These are phyloP conservation scores for Clivina fossor DNA, from an alignment of 2,888 invertebrate genomes.

Conservation along the genomic window DNA sequence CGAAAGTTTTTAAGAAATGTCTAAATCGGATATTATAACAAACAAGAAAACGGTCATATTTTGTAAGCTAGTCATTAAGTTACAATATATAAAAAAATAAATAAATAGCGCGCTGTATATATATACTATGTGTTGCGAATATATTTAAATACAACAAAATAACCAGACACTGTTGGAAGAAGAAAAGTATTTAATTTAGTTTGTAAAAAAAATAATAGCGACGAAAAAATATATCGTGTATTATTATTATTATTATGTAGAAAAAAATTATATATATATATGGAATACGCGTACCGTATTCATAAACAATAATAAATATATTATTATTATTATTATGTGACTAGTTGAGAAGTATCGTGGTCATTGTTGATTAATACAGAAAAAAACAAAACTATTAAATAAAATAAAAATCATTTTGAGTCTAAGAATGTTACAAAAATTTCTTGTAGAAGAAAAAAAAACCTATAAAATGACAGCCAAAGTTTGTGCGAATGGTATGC, in stretches of 20 bases:
- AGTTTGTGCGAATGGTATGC: no score
- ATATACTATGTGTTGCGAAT: no score
- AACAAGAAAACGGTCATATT: slow-evolving; percentile 15
- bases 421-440: no score
- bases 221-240: slow-evolving; percentile 23
- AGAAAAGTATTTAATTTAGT: slow-evolving; percentile 16
- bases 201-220: slow-evolving; percentile 15
- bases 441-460: no score
- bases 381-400: not conserved
- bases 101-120: slow-evolving; percentile 13
- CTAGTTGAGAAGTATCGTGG: slow-evolving; percentile 20
- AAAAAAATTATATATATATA: slow-evolving; percentile 23
- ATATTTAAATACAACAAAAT: no score
- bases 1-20: not conserved
- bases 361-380: slow-evolving; percentile 21
- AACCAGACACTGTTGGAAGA: no score
- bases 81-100: slow-evolving; percentile 11
- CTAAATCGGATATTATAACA: not conserved
- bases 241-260: slow-evolving; percentile 18
- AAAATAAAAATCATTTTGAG: slow-evolving; percentile 1
- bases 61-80: slow-evolving; percentile 27
- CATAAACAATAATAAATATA: slow-evolving; percentile 26
- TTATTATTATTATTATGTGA: slow-evolving; percentile 30
- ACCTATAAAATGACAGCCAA: no score
- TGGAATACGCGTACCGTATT: slow-evolving; percentile 25